Conservation (phyloP, 2,797 vertebrate genomes). For the Harpagifer antarcticus region DNA sequence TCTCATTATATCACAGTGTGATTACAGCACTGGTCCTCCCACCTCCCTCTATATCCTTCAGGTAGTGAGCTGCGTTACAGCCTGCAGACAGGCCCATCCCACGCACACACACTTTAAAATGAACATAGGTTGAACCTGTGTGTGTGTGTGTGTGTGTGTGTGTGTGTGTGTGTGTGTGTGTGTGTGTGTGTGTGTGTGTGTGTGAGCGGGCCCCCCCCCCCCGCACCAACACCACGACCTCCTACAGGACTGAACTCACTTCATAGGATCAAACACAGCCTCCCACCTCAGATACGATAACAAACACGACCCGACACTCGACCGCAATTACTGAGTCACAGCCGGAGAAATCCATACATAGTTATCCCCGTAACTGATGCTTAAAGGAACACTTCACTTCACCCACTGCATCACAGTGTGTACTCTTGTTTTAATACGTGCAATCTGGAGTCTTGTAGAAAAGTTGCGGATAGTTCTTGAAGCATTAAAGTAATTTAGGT, state of each 20-base stretch:
- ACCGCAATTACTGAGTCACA: conserved; percentile 66
- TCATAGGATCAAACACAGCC: conserved; percentile 59
- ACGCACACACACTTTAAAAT: conserved; percentile 70
- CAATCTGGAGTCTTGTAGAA: too few species aligned
- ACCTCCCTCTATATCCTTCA: conserved; percentile 52
- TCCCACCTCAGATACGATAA: conserved; percentile 68
- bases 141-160: conserved; percentile 10
- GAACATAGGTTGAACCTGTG: conserved; percentile 32
- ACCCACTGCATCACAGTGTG: too few species aligned
- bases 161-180: conserved; percentile 27
- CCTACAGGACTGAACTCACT: conserved; percentile 68
- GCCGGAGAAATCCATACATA: conserved; percentile 57
- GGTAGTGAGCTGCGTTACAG: conserved; percentile 51
- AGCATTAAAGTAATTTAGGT: too few species aligned
- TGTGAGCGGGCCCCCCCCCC: neutral
- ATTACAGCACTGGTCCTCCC: conserved; percentile 55
- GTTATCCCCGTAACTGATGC: conserved; percentile 41
- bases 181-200: conserved; percentile 24
- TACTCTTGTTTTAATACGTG: too few species aligned
- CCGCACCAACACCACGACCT: conserved; percentile 41
- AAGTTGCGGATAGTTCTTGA: too few species aligned
- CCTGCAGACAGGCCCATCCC: conserved; percentile 68
- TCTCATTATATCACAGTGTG: conserved; percentile 39
- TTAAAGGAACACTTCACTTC: neutral
- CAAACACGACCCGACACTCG: conserved; percentile 70